Conservation (phyloP, 2,888 invertebrate genomes). For the Rotaria socialis region DNA sequence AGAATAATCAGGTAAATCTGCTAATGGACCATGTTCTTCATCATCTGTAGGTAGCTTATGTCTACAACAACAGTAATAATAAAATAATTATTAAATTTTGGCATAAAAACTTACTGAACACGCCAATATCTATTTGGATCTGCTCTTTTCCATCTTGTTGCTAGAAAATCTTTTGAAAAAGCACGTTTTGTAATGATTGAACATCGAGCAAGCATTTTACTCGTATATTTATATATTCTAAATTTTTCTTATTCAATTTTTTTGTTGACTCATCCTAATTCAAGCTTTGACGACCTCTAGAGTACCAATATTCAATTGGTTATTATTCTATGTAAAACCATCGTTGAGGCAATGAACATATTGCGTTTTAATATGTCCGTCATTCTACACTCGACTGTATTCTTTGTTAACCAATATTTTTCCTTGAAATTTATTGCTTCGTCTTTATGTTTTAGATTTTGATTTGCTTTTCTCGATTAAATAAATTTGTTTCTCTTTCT, state of each 20-base stretch:
- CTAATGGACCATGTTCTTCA: neutral
- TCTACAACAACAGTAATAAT: neutral
- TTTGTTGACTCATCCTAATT: neutral
- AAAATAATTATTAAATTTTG: neutral
- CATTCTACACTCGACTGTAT: neutral
- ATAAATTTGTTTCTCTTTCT: neutral
- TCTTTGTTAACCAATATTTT: neutral
- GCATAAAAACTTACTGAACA: neutral
- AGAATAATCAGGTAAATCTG: constrained; percentile 27
- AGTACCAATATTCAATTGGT: neutral
- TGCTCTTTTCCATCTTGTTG: neutral
- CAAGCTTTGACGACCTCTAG: neutral
- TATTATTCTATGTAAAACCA: neutral
- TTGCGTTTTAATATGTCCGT: neutral
- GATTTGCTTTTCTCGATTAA: neutral
- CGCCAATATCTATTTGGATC: constrained; percentile 31
- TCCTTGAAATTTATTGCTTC: neutral
- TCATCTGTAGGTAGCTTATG: neutral
- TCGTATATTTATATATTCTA: neutral
- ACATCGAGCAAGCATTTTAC: neutral
- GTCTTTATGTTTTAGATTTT: neutral
- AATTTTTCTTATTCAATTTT: neutral
- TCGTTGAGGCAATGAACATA: neutral
- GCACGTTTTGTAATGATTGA: neutral
- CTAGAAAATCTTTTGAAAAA: neutral